A percentile compares a stretch with the other conserved stretches of the same genome.
These are phyloP conservation scores for Ciconia boyciana DNA, from an alignment of 2,113 vertebrate species.

Conservation along the genomic window DNA sequence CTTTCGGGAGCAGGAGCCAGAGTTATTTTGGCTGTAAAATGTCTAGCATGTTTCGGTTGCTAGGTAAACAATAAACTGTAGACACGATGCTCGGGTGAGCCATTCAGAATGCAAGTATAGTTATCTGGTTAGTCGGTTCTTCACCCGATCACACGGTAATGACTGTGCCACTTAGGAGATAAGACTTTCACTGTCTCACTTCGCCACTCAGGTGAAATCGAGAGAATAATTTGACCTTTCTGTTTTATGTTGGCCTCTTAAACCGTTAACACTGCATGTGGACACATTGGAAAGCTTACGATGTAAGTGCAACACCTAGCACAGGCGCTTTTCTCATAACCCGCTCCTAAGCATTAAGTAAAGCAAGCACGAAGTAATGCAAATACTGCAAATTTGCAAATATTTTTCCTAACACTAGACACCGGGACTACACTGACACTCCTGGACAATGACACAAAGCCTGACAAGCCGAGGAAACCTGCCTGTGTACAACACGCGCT, in stretches of 20 bases:
- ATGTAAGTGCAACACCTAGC: rapidly evolving
- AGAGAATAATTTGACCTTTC: neutral
- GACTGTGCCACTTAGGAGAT: neutral
- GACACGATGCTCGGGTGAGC: neutral
- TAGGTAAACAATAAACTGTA: conserved; percentile 23
- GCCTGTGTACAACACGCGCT: rapidly evolving
- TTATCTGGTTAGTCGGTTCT: conserved; percentile 36
- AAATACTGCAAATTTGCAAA: rapidly evolving
- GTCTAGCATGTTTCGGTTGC: neutral
- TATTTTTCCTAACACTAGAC: rapidly evolving
- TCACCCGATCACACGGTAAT: conserved; percentile 22
- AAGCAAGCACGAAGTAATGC: rapidly evolving
- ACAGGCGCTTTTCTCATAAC: neutral
- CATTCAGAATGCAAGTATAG: neutral
- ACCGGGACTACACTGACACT: rapidly evolving
- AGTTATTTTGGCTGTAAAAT: neutral
- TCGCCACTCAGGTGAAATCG: neutral
- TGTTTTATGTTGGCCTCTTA: neutral
- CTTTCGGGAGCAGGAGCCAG: neutral
- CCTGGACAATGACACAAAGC: rapidly evolving
- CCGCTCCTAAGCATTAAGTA: rapidly evolving
- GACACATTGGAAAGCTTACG: rapidly evolving
- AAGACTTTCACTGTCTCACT: neutral
- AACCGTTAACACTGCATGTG: rapidly evolving
- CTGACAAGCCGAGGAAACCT: neutral